A percentile compares a stretch with the other conserved stretches of the same genome.
These are phyloP conservation scores for Cladorhizidae sp. DNA, from an alignment of 37 sponge, comb jelly and placozoan genomes.

Conservation along the genomic window DNA sequence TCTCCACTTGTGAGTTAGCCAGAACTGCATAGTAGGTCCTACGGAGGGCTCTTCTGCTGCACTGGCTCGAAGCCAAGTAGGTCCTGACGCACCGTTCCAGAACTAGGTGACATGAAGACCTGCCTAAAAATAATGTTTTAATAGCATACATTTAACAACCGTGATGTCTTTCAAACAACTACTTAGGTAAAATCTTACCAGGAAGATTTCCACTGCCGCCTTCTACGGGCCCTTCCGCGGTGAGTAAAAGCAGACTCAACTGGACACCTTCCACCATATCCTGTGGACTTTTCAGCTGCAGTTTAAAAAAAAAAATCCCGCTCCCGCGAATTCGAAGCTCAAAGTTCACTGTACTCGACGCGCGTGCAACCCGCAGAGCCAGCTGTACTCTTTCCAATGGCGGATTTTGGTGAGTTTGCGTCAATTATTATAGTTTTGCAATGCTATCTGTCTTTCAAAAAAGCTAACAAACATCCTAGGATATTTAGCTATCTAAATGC, in stretches of 20 bases:
- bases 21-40: not conserved
- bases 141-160: too few relatives aligned
- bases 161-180: too few relatives aligned
- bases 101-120: not conserved
- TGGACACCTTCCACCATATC: not conserved
- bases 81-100: not conserved
- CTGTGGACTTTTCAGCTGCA: too few relatives aligned
- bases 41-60: not conserved
- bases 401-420: not conserved
- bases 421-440: not conserved
- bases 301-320: too few relatives aligned
- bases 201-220: too few relatives aligned
- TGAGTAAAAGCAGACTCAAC: not conserved
- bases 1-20: not conserved
- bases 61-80: not conserved
- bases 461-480: too few relatives aligned
- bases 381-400: not conserved
- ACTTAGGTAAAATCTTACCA: too few relatives aligned
- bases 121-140: not conserved
- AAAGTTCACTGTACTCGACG: too few relatives aligned
- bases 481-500: too few relatives aligned
- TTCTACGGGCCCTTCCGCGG: not conserved
- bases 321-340: too few relatives aligned
- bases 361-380: too few relatives aligned
- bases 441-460: not conserved